phyloP scores from a whole-genome alignment of 2,888 invertebrate species.

The Eristalis intricaria region DNA sequence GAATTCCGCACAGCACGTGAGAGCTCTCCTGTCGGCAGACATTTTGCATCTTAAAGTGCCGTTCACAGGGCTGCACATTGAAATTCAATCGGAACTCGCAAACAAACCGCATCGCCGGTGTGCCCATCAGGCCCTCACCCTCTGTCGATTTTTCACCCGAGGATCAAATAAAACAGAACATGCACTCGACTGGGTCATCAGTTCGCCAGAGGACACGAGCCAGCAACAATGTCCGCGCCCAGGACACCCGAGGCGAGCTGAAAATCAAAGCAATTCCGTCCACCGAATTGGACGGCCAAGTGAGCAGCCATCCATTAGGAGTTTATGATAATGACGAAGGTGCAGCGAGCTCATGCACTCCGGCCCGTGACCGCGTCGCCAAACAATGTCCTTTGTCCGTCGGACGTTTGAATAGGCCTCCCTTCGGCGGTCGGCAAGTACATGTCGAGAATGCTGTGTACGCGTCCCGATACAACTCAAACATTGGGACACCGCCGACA shows the following conservation, averaged over 20 bases:
- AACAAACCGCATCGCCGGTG: background rate
- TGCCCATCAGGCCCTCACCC: background rate
- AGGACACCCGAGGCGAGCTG: background rate
- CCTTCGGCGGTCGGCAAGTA: slow-evolving; percentile 41
- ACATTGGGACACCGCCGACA: slow-evolving; percentile 14
- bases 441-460: slow-evolving; percentile 45
- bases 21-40: background rate
- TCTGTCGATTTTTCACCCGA: background rate
- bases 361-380: slow-evolving; percentile 24
- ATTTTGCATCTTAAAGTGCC: background rate
- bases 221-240: no score
- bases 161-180: background rate
- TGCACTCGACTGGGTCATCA: background rate
- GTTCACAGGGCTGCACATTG: background rate
- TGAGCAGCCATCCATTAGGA: background rate
- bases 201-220: background rate
- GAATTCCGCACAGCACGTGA: background rate
- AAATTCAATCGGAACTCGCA: background rate
- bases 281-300: background rate
- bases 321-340: background rate
- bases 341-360: background rate
- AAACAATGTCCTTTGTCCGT: slow-evolving; percentile 61
- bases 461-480: slow-evolving; percentile 29
- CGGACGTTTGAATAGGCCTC: background rate
- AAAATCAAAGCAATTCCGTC: background rate